A percentile compares a stretch with the other conserved stretches of the same genome.
Evolutionary conservation across 2,113 vertebrate genomes (phyloP).

Genomic region (Sisor rabdophorus): DNA sequence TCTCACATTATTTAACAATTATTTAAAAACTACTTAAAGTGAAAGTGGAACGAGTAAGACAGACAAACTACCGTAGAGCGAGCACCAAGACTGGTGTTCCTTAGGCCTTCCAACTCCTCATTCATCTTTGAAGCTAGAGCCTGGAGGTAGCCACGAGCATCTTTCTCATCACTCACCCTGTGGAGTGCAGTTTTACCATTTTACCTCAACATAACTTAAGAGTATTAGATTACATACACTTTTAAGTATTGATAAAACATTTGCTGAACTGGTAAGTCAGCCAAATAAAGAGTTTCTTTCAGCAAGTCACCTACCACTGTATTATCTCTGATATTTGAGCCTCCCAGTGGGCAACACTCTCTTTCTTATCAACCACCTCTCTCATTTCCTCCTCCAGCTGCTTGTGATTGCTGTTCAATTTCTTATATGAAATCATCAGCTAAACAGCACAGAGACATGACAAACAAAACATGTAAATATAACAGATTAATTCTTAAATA

Average conservation of each 20-base stretch:
- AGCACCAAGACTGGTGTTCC: conserved; percentile 89
- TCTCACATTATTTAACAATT: no score
- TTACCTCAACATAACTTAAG: not conserved
- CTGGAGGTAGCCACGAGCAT: conserved; percentile 95
- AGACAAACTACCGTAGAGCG: conserved; percentile 78
- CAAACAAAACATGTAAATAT: not conserved
- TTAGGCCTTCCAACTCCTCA: conserved; percentile 90
- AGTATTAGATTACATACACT: conserved; percentile 11
- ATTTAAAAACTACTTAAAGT: no score
- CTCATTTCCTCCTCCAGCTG: conserved; percentile 93
- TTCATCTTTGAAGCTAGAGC: conserved; percentile 98
- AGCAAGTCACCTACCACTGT: conserved; percentile 78
- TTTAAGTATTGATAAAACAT: not conserved
- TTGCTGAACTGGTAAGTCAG: not conserved
- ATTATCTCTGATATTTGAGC: conserved; percentile 99
- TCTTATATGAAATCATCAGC: conserved; percentile 82
- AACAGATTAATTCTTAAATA: not conserved
- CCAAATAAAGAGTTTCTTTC: not conserved
- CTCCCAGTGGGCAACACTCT: conserved; percentile 96
- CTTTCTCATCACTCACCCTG: conserved; percentile 99
- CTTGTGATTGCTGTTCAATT: conserved; percentile 76
- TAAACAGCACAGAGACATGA: conserved; percentile 49
- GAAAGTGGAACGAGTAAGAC: not conserved
- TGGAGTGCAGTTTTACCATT: not conserved
- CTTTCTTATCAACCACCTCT: conserved; percentile 92